A percentile compares a stretch with the other conserved stretches of the same genome.
These are phyloP conservation scores for Trachelus iudaicus DNA, from an alignment of 2,888 invertebrate genomes.

Conservation along the genomic window DNA sequence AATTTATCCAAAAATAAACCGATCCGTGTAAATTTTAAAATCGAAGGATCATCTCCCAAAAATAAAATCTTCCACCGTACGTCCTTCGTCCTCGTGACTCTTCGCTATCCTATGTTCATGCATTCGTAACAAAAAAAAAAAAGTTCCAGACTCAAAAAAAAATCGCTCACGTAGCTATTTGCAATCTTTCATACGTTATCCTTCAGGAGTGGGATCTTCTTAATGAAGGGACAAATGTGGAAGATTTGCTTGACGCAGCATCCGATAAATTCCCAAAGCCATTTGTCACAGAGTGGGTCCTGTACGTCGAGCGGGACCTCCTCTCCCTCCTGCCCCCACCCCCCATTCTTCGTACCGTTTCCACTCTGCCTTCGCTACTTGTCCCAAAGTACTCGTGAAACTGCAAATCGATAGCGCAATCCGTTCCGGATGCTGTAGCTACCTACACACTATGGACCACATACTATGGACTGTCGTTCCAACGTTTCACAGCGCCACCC, in stretches of 20 bases:
- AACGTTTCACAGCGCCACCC: neutral
- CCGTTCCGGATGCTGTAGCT: neutral
- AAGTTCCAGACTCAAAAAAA: neutral
- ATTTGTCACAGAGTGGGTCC: slow-evolving; percentile 7
- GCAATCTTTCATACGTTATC: neutral
- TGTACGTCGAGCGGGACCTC: slow-evolving; percentile 18
- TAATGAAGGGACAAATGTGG: neutral
- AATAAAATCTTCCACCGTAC: no score
- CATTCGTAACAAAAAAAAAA: neutral
- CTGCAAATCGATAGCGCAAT: slow-evolving; percentile 16
- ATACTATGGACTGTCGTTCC: neutral
- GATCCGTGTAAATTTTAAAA: no score
- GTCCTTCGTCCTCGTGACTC: no score
- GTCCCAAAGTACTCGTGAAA: slow-evolving; percentile 12
- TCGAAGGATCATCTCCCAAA: no score
- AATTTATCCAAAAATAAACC: no score
- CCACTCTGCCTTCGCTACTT: neutral
- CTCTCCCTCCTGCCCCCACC: neutral
- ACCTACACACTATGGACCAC: neutral
- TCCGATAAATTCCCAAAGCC: neutral
- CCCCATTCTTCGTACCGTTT: neutral
- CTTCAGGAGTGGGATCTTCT: neutral
- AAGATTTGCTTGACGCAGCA: slow-evolving; percentile 1
- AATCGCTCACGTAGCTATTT: neutral
- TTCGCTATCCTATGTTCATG: neutral